A percentile compares a stretch with the other conserved stretches of the same genome.
Conservation (phyloP, 2,113 vertebrate species). For the Paracanthobrama guichenoti region DNA sequence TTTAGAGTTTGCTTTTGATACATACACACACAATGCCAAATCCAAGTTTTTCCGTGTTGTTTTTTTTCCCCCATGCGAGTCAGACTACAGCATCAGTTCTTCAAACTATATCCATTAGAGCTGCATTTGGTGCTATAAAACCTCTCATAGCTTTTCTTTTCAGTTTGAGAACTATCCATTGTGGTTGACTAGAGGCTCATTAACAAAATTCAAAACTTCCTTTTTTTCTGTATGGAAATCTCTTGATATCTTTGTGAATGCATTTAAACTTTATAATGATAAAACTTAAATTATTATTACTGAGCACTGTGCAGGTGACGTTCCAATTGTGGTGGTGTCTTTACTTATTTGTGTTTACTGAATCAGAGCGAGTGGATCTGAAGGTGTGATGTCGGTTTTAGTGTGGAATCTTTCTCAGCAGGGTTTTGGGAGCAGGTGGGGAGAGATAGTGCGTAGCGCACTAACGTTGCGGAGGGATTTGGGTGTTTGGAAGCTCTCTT, state of each 20-base stretch:
- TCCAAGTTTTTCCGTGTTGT: constrained; percentile 70
- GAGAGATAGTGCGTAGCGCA: constrained; percentile 50
- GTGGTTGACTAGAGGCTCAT: constrained; percentile 11
- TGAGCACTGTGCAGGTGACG: neutral
- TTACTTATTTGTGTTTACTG: constrained; percentile 18
- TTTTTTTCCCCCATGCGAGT: constrained; percentile 72
- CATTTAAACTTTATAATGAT: neutral
- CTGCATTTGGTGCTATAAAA: constrained; percentile 61
- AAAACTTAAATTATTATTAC: neutral
- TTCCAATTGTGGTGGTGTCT: neutral
- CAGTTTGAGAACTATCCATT: neutral
- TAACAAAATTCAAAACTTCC: neutral
- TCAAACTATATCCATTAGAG: constrained; percentile 72
- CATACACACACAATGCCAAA: constrained; percentile 38
- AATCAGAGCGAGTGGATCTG: constrained; percentile 30
- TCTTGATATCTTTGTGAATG: neutral
- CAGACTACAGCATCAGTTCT: constrained; percentile 74
- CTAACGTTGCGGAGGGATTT: constrained; percentile 55
- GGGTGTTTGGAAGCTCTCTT: constrained; percentile 76
- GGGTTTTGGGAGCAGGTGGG: constrained; percentile 55
- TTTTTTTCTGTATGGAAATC: constrained; percentile 8
- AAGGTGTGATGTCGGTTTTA: constrained; percentile 44
- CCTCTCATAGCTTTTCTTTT: constrained; percentile 35
- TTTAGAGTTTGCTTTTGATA: constrained; percentile 76
- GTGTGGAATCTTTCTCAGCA: constrained; percentile 34